Evolutionary conservation across 2,888 invertebrate genomes (phyloP), one percentile per base, ranked within the genome.

Genomic region (Xanthia togata): DNA sequence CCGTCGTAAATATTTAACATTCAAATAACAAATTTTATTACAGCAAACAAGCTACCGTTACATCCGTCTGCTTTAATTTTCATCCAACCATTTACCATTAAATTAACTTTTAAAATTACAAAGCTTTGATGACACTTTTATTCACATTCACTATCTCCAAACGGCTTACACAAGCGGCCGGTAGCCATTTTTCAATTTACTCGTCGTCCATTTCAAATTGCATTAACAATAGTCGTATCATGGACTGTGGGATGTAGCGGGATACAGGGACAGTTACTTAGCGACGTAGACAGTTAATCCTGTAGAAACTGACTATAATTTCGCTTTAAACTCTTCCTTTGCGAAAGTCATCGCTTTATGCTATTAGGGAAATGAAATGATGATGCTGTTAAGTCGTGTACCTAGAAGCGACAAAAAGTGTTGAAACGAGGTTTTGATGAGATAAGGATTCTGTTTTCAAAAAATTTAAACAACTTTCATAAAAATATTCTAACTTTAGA

Each of bases 141-240:
- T 78, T 76, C 64, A 76, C 74, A 76, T 67, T 72, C 35, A 78
- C 78, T 78, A 77, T 83, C 76, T 85, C 76, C 68, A 72, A 86
- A 82, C 74, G 53, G 70, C 77, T 84, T 79, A 72, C 75, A 82
- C 59, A 77, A 72, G 76, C 80, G 62, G 76, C 72, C 81, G 88
- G 84, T 81, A 87, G 90, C 86, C 60, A 91, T 91, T 90, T 90
- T 89, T 82, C 89, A 91, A 91, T 91, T 91, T 88, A 89, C 84
- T 80, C 67, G 55, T 64, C 85, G 88, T 76, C 87, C 84, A 87
- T 87, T 90, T 86, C 69, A 87, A 87, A 90, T 89, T 86, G 87
- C 84, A 89, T 91, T 87, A 88, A 84, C 78, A 81, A 81, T 84
- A 72, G 86, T 70, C 77, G 68, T 82, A 86, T 88, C 81, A 83